Conservation (phyloP, 2,888 invertebrate genomes). For the Scelioninae gen. 1 region DNA sequence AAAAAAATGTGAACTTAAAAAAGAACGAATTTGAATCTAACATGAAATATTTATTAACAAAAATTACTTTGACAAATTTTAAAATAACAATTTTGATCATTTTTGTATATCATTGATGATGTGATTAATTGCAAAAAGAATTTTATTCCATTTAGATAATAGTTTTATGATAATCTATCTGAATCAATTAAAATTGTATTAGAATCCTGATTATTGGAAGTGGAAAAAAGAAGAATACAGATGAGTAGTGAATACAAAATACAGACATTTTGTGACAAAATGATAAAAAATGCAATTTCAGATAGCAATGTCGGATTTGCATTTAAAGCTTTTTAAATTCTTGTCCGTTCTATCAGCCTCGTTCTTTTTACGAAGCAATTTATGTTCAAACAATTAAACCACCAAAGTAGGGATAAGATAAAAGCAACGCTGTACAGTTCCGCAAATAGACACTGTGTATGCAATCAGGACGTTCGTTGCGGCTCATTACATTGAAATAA, state of each 20-base stretch:
- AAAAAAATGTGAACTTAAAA: no score
- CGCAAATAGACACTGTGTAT: conserved; percentile 67
- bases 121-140: no score
- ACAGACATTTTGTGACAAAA: conserved; percentile 4
- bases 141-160: no score
- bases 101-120: no score
- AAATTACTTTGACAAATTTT: no score
- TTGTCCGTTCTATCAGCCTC: conserved; percentile 41
- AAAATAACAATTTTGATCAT: no score
- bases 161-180: no score
- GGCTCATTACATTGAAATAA: conserved; percentile 66
- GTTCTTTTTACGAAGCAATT: conserved; percentile 57
- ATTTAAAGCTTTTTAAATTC: conserved; percentile 55
- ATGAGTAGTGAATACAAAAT: background rate
- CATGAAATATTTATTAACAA: no score
- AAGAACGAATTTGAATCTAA: no score
- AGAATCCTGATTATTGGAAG: no score
- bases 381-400: conserved; percentile 65
- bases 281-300: conserved; percentile 22
- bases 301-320: conserved; percentile 43
- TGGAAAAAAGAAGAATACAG: no score
- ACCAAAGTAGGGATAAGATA: conserved; percentile 58
- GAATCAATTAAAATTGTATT: no score
- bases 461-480: conserved; percentile 54
- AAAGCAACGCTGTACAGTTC: conserved; percentile 28